Evolutionary conservation across 1,140 invertebrate species (phyloP), one percentile per base, ranked within the genome.

Genomic region (Lucilia cuprina): DNA sequence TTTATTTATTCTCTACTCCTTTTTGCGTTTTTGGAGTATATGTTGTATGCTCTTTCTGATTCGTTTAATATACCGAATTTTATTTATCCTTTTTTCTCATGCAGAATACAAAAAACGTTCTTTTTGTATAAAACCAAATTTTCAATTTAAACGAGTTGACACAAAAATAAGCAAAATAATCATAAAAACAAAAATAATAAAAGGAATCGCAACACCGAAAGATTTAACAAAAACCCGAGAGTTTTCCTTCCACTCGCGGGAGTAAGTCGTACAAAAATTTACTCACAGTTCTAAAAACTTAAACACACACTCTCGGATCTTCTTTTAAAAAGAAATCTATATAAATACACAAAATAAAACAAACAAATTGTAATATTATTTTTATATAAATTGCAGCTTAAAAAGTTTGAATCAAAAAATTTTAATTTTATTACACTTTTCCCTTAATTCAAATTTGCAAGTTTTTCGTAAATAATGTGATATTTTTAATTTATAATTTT

Each of bases 311-410:
- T 60, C 17, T 12, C 13, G 50, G 5, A 2, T 10, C 50, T 14
- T 60, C 13, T 60, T 70, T 70, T 21, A 19, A 17, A 70, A 21
- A 70, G 19, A 19, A 21, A 49, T 80, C 47, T 47, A 49, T 50
- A 80, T 80, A 80, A 80, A 80, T 80, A 80, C 77, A 80, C 77
- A 80, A 80, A 80, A 80, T 80, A 80, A 80, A 80, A 19, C 41
- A 47, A 80, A 80, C 74, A 21, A 35, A 75, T 41, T 77, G 13
- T n/a, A 13, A 41, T 41, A 41, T 41, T n/a, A n/a, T 78, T 78
- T 30, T 78, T 35, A n/a, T 35, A 47, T 8, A 19, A 34, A 49
- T 80, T 80, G 77, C 14, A 78, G n/a, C n/a, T 49, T 19, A 30
- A 30, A 80, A 77, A 9, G n/a, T 17, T 41, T 19, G 14, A 34